phyloP scores from a whole-genome alignment of 2,113 vertebrate genomes.

The Todiramphus chloris region DNA sequence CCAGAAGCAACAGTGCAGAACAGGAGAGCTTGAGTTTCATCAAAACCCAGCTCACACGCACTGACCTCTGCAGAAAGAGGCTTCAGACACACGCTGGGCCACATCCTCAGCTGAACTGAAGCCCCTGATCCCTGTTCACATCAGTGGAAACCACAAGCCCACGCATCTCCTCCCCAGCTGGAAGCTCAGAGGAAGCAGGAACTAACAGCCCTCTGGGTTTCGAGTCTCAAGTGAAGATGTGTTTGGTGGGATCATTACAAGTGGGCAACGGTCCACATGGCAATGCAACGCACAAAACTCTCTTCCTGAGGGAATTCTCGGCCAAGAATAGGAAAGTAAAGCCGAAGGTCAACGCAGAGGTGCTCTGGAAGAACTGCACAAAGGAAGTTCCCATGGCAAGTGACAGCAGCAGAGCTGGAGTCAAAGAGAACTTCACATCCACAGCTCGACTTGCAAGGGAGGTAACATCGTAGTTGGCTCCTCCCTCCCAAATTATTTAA shows the following conservation, averaged over 20 bases:
- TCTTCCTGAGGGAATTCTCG: constrained; percentile 39
- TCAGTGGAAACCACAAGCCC: background rate
- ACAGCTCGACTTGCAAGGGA: background rate
- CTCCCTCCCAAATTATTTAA: background rate
- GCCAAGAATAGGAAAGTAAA: constrained; percentile 46
- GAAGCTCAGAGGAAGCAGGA: constrained; percentile 14
- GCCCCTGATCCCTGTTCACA: background rate
- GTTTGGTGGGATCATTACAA: constrained; percentile 23
- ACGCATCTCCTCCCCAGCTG: background rate
- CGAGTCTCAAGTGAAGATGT: background rate
- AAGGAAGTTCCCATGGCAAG: constrained; percentile 59
- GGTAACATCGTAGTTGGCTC: background rate
- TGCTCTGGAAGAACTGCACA: constrained; percentile 23
- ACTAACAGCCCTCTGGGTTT: background rate
- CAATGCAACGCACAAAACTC: background rate
- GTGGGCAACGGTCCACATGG: background rate
- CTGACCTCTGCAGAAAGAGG: background rate
- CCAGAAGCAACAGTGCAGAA: background rate
- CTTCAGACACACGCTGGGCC: background rate
- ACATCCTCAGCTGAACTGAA: background rate
- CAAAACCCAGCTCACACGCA: background rate
- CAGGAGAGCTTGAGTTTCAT: background rate
- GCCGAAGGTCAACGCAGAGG: constrained; percentile 40
- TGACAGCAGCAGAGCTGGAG: background rate
- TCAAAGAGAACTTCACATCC: background rate